phyloP scores from a whole-genome alignment of 2,888 invertebrate species.

The Melipona beecheii region DNA sequence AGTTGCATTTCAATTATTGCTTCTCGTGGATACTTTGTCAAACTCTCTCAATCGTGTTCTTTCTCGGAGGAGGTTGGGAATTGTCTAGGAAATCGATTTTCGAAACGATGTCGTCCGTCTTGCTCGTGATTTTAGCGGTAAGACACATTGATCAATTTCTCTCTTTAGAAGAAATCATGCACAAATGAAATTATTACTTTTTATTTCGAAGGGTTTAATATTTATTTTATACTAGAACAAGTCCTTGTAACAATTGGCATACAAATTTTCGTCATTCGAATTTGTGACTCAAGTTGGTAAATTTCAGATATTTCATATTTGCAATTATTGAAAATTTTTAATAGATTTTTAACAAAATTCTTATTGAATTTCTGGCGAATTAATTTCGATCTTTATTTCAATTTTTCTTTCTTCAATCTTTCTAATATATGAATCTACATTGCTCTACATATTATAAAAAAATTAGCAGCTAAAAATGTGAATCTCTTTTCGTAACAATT shows the following conservation, averaged over 20 bases:
- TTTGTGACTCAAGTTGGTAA: neutral
- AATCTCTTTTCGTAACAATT: no score
- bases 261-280: neutral
- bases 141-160: neutral
- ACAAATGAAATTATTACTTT: neutral
- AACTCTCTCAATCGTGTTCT: neutral
- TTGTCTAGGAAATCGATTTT: neutral
- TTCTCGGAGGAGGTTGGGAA: neutral
- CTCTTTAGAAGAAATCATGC: no score
- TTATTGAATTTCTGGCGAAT: neutral
- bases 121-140: slow-evolving; percentile 39
- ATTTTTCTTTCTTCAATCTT: neutral
- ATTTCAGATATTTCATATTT: neutral
- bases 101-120: slow-evolving; percentile 14
- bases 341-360: neutral
- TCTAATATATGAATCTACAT: no score
- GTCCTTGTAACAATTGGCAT: neutral
- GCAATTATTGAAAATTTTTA: neutral
- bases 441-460: no score
- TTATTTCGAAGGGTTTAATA: no score
- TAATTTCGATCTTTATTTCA: neutral
- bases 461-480: no score
- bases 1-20: slow-evolving; percentile 16
- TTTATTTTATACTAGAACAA: no score
- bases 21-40: neutral